A percentile compares a stretch with the other conserved stretches of the same genome.
These are phyloP conservation scores for Coryphaenoides rupestris DNA, from an alignment of 2,113 vertebrate genomes.

Conservation along the genomic window DNA sequence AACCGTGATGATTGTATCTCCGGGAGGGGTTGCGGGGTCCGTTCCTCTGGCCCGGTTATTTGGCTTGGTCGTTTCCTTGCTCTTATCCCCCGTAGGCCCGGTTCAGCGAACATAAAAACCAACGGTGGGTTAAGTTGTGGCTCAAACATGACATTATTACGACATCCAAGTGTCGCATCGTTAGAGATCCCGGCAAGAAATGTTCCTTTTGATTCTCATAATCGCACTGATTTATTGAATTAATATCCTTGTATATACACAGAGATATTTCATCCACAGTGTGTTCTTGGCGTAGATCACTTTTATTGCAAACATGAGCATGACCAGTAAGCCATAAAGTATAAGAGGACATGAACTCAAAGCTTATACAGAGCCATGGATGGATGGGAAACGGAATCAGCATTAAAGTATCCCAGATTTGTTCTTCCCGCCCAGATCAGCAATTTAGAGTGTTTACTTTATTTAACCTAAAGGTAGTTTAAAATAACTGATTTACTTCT, in stretches of 20 bases:
- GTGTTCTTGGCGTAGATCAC: not conserved
- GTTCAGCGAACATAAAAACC: conserved; percentile 19
- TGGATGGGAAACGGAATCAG: not conserved
- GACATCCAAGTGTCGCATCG: not conserved
- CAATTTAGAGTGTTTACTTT: not conserved
- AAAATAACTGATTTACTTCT: not conserved
- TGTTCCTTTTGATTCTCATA: not conserved
- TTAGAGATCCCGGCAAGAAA: not conserved
- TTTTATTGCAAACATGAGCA: not conserved
- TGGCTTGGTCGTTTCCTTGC: conserved; percentile 4
- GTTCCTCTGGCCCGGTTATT: not conserved
- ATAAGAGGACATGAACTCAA: not conserved
- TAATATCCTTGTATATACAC: not conserved
- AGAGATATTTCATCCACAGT: not conserved
- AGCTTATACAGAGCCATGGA: not conserved
- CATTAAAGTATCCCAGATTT: not conserved
- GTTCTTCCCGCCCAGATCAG: not conserved
- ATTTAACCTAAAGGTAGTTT: not conserved
- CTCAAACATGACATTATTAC: conserved; percentile 4
- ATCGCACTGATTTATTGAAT: conserved; percentile 9
- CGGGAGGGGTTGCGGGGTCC: conserved; percentile 6
- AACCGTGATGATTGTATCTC: conserved; percentile 56
- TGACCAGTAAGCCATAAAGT: not conserved
- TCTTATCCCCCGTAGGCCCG: conserved; percentile 21
- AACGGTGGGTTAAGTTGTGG: not conserved